Conservation (phyloP, 2,113 vertebrate species). For the Dascyllus trimaculatus region DNA sequence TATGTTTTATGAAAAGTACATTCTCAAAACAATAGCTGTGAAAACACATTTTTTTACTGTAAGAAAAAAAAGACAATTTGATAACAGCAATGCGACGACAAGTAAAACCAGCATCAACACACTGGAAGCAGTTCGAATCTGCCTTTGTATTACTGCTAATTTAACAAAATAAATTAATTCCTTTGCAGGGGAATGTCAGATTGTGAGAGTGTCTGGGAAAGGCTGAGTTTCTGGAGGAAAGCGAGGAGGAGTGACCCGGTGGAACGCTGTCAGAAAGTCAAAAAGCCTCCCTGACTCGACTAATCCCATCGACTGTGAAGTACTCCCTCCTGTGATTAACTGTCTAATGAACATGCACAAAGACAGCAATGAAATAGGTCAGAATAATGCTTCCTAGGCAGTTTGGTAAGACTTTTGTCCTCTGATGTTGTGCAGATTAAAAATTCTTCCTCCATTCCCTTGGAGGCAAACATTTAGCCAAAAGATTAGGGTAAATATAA, state of each 20-base stretch:
- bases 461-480: constrained; percentile 64
- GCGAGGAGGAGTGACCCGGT: constrained; percentile 61
- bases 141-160: constrained; percentile 53
- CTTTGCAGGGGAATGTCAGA: constrained; percentile 24
- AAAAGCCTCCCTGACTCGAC: constrained; percentile 71
- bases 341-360: constrained; percentile 76
- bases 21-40: constrained; percentile 53
- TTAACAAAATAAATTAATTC: constrained; percentile 61
- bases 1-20: constrained; percentile 50
- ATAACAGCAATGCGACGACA: neutral
- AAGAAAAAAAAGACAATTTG: constrained; percentile 9
- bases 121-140: constrained; percentile 8
- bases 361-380: constrained; percentile 72
- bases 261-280: constrained; percentile 76
- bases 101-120: constrained; percentile 22
- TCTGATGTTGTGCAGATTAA: constrained; percentile 62
- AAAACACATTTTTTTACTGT: constrained; percentile 60
- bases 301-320: constrained; percentile 73
- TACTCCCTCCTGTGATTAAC: constrained; percentile 73
- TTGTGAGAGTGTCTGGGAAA: constrained; percentile 17
- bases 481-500: constrained; percentile 50
- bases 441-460: constrained; percentile 54
- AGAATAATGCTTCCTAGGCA: constrained; percentile 74
- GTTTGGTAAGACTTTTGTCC: constrained; percentile 69
- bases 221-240: constrained; percentile 46